Evolutionary conservation across 2,113 vertebrate genomes (phyloP).

Genomic region (Pavo muticus): DNA sequence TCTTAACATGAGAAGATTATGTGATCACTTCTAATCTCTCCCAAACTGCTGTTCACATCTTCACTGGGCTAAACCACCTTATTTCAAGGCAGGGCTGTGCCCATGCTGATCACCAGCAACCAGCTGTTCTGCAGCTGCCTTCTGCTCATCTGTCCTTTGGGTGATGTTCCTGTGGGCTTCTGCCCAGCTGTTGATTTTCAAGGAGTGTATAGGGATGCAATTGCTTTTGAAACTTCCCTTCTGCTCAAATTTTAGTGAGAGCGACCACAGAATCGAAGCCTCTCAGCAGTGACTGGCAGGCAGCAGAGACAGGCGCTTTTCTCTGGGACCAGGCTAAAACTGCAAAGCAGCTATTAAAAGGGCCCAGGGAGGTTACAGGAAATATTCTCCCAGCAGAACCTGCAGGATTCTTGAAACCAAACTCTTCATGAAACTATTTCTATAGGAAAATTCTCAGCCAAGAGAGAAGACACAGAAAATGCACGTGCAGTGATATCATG

Average conservation of each 20-base stretch:
- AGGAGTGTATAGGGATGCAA: neutral
- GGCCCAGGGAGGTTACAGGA: neutral
- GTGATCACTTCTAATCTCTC: neutral
- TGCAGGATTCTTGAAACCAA: neutral
- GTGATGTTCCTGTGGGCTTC: neutral
- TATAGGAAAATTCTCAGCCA: neutral
- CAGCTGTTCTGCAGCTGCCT: neutral
- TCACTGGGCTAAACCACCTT: neutral
- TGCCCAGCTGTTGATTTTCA: neutral
- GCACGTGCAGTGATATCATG: neutral
- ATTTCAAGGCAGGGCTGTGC: accelerated
- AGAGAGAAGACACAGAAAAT: neutral
- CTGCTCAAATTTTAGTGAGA: neutral
- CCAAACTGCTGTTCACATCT: neutral
- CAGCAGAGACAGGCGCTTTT: neutral
- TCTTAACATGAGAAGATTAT: neutral
- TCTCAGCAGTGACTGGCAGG: neutral
- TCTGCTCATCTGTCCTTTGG: neutral
- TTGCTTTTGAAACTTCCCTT: neutral
- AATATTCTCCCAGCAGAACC: neutral
- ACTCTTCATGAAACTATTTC: neutral
- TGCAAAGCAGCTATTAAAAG: neutral
- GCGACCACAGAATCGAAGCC: neutral
- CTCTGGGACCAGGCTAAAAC: neutral
- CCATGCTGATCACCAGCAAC: neutral